Base-by-base conservation (phyloP, 1,140 invertebrate species). In the Matsumurasca onukii region DNA sequence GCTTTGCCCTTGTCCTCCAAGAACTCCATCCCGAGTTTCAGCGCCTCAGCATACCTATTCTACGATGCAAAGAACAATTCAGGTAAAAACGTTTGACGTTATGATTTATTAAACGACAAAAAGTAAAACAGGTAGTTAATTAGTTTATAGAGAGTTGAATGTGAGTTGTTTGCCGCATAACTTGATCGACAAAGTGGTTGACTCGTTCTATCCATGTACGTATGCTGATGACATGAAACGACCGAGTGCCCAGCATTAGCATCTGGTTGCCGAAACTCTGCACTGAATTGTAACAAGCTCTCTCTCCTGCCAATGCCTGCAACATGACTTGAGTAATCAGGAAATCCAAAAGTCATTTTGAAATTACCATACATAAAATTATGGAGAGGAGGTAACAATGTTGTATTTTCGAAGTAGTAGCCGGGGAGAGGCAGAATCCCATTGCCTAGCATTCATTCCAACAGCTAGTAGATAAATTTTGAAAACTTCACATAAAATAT, bases 241-340 rank as follows among this genome's bases (percentile, higher is more conserved):
- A 88, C 74, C 89, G 89, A 0, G 90, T 90, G 0, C 96, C 96
- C 27, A 98, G 80, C 1, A 98, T 75, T 65, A 96, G 85, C 13
- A 98, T 78, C 73, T 95, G 91, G 59, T 89, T 91, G 45, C 90
- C 90, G 70, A 89, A 86, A 63, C 88, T 90, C 66, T 92, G 87
- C 22, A 96, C 85, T 20, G 95, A 95, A 73, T 97, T 95, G 74
- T 95, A 96, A 76, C 93, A 96, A 5, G 94, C 93, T 74, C 88
- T 84, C 78, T 94, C 91, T 0, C 93, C 94, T 49, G 90, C 90
- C 68, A 92, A 82, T 0, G 93, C 95, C 89, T 91, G 80, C 77
- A 80, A 45, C 39, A 45, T 45, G 39, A 45, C 9, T 45, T 45
- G n/a, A 12, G 9, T 45, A 12, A 45, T 45, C n/a, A n/a, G n/a